Evolutionary conservation across 2,797 vertebrate species (phyloP), one percentile per base, ranked within the genome.

Genomic region (Phoeniculus purpureus): DNA sequence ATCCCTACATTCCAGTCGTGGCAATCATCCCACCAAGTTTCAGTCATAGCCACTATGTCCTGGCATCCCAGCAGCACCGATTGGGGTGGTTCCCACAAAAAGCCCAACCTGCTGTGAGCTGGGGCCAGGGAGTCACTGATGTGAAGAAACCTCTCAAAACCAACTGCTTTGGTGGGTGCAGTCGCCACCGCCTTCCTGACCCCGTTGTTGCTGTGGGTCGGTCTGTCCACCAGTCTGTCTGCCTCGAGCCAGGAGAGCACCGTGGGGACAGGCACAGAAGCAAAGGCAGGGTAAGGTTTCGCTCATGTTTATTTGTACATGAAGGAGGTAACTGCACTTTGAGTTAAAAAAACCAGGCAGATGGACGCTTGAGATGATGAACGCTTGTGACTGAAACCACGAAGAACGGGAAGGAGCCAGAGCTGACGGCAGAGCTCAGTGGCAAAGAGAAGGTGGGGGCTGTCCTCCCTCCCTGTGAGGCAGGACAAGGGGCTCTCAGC

Each of bases 221-320:
- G 34, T 50, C 47, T 2, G 34, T 43, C 52, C 14, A 54, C 31
- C 52, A 1, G 4, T n/a, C 27, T 23, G 52, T 47, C 34, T 27
- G 78, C 74, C 18, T 60, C 1, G 2, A 1, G 1, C 32, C 43
- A 5, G 65, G 64, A 7, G 22, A 31, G 26, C 22, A 12, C 31
- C 3, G 0, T 0, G 20, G 48, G 48, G 29, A 52, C 74, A 59
- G 22, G 85, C 55, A 52, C 12, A 1, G 54, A 27, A 88, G 45
- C 15, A 40, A 64, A 92, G 18, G 0, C 68, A 18, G 40, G 48
- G 34, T n/a, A 62, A 87, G 37, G 62, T 68, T 75, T 81, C 65
- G 89, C n/a, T 79, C 0, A 5, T 2, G 55, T 95, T 96, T 95
- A 94, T 95, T 95, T 61, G 27, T 89, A 56, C 34, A 25, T 10